Base-by-base conservation (phyloP, 64 coral and sea anemone genomes). In the Pachyseris speciosa region DNA sequence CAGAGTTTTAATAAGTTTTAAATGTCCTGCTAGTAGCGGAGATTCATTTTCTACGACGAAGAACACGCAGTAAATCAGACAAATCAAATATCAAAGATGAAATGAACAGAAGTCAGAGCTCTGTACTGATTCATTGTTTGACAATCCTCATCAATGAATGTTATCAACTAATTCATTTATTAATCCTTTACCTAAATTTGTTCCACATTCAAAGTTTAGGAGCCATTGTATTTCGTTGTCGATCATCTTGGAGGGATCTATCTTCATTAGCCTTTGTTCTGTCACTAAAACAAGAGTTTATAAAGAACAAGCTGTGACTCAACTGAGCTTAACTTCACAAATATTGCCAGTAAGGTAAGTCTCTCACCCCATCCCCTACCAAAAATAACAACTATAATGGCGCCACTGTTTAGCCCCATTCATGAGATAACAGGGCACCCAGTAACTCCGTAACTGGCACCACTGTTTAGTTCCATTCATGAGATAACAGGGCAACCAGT, bases 181-280 rank as follows among this genome's bases (percentile, higher is more conserved):
- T n/a, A 50, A n/a, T 12, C 7, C 0, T 19, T 75, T 28, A 88
- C 89, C 73, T 58, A 96, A 72, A 91, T 93, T 96, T 36, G 67
- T 84, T 86, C 49, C 71, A 65, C 78, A 96, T 86, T 96, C 95
- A 84, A 93, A 96, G 75, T 96, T 96, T 16, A 96, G 57, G 13
- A 96, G 75, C 95, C 95, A 96, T 32, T 86, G 52, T n/a, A 93
- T 96, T 90, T 96, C 95, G 52, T 51, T 90, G 39, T 96, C 90
- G 32, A 96, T 78, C 95, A 96, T 96, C 73, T 93, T 96, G 52
- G 49, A 83, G 2, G 91, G 91, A 47, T 90, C 77, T 28, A 96
- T 93, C 77, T 96, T 96, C 95, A 96, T 96, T 44, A 79, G 95
- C 36, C 84, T 88, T 39, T 96, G 95, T 59, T 96, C 95, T 53